Evolutionary conservation across 2,888 invertebrate genomes (phyloP), one percentile per base, ranked within the genome.

Genomic region (Ethmia dodecea): DNA sequence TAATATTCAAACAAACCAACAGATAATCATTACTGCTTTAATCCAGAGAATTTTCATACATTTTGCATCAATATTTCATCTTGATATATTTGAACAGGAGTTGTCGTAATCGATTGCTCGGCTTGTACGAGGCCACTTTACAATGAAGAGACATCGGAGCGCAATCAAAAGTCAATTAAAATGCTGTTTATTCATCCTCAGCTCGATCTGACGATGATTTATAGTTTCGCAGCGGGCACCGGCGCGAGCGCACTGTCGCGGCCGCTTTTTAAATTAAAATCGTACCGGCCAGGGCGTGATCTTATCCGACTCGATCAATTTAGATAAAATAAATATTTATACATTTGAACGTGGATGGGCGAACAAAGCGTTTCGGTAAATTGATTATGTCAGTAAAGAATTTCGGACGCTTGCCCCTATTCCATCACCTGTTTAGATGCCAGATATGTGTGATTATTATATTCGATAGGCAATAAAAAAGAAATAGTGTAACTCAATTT

Each of bases 251-350:
- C 75, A 67, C 70, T 75, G 75, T 79, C 83, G 77, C 75, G 73
- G 63, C 58, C 68, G 67, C 72, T 75, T 77, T 75, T 76, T 72
- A 75, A 84, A 81, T 83, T 86, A 83, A 86, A 86, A 76, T 70
- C 68, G 65, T 79, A 76, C 73, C 68, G 62, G 63, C 66, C 64
- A 69, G 61, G 68, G 73, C 69, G 78, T 71, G 84, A 84, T 84
- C 80, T 83, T 83, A 86, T 84, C 83, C 77, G 59, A 46, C 60
- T 77, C 75, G 86, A 86, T 86, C 86, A 78, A 84, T 86, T 84
- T 84, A 86, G 84, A 86, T 86, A 86, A 84, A 86, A 83, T 81
- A 86, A 86, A 86, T 86, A 86, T 86, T 84, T 86, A 84, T 86
- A 83, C 77, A 77, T 73, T 74, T 69, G 69, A 67, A 71, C 69